These are phyloP conservation scores for Oreocharis arfaki DNA, from an alignment of 2,113 vertebrate species.

Conservation along the genomic window DNA sequence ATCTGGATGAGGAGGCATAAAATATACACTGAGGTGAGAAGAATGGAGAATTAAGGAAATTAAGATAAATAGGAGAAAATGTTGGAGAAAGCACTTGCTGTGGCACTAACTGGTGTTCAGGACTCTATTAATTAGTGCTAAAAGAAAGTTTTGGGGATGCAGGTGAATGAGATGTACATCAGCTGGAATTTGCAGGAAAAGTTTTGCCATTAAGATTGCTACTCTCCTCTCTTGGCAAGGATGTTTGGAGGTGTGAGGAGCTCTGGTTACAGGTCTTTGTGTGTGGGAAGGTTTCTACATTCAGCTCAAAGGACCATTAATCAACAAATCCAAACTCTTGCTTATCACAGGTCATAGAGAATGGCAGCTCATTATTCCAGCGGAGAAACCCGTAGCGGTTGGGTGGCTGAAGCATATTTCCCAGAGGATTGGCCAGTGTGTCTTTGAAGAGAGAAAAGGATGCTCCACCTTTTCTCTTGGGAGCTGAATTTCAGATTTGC, in stretches of 20 bases:
- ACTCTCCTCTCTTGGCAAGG: background rate
- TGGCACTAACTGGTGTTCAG: background rate
- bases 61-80: background rate
- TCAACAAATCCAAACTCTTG: background rate
- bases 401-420: background rate
- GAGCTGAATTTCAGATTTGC: background rate
- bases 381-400: background rate
- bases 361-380: background rate
- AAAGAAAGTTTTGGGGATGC: background rate
- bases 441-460: background rate
- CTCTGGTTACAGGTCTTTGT: background rate
- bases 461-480: background rate
- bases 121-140: background rate
- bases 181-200: background rate
- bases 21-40: background rate
- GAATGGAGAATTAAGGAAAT: background rate
- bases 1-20: background rate
- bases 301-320: background rate
- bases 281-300: background rate
- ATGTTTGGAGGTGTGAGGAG: background rate
- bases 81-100: background rate
- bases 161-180: background rate
- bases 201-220: background rate
- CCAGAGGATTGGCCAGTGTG: background rate
- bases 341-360: background rate